Base-by-base conservation (phyloP, 2,797 vertebrate genomes). In the Onychomys leucogaster region DNA sequence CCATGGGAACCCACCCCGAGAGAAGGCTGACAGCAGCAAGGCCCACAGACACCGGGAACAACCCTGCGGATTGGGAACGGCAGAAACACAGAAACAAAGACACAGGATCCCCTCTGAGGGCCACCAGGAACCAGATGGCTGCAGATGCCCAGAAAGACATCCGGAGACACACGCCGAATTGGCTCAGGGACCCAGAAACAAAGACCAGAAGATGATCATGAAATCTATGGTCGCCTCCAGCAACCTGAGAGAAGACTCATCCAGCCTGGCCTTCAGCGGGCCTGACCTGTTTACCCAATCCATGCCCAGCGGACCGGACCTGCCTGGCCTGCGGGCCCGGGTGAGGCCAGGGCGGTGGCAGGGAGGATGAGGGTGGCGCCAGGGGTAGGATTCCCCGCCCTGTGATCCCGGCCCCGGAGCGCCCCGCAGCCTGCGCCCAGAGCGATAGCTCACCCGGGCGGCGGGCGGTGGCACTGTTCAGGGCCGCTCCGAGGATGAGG, bases 391-490 rank as follows among this genome's bases (percentile, higher is more conserved):
- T 23, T 73, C 84, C 90, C 83, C 1, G 32, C 67, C 67, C 9
- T 16, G 83, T 23, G n/a, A 71, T 2, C 90, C 63, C 19, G 7
- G 63, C 61, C 86, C 61, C 16, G 29, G 59, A 61, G 57, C 43
- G 29, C 13, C 89, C 91, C 43, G 69, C 29, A 34, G 90, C 46
- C 63, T 21, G 92, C 73, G 57, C 89, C 43, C 57, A 14, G 94
- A 27, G 94, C 83, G 14, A 85, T 76, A 71, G 94, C 98, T 98
- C 98, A 98, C 97, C 97, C 52, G 93, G 94, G 89, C 94, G 97
- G 87, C 88, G 75, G 84, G 96, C 97, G n/a, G 95, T 52, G 43
- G 95, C 93, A 0, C 96, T 86, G 55, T 88, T 90, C 73, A 97
- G 89, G 91, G 94, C 96, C 55, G 96, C 87, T 89, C 87, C 90